phyloP scores from a whole-genome alignment of 2,888 invertebrate species.

The Cistogaster globosa region DNA sequence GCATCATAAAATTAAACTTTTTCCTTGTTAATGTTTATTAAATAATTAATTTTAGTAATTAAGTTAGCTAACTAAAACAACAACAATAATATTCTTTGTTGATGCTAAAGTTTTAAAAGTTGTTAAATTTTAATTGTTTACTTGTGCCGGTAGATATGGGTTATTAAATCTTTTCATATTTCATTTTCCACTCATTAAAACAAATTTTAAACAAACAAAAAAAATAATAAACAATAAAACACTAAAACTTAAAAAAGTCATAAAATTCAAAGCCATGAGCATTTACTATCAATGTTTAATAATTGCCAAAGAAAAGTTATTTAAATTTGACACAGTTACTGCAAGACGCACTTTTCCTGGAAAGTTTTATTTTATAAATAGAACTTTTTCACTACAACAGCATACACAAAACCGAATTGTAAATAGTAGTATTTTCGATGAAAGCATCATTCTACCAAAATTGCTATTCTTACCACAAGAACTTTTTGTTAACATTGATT shows the following conservation, averaged over 20 bases:
- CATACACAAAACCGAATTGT: too few species aligned
- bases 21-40: background rate
- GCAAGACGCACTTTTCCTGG: too few species aligned
- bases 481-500: too few species aligned
- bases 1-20: background rate
- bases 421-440: too few species aligned
- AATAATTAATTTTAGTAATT: background rate
- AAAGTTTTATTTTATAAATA: too few species aligned
- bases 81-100: background rate
- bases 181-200: background rate
- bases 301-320: too few species aligned
- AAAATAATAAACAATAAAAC: background rate
- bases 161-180: slow-evolving; percentile 40
- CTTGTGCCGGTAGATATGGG: slow-evolving; percentile 37
- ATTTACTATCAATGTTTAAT: too few species aligned
- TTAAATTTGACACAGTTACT: too few species aligned
- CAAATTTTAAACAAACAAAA: background rate
- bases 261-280: too few species aligned
- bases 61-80: background rate
- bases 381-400: too few species aligned
- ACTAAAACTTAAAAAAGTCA: background rate
- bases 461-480: too few species aligned
- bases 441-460: too few species aligned
- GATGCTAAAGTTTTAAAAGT: background rate
- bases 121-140: slow-evolving; percentile 22